A percentile compares a stretch with the other conserved stretches of the same genome.
Evolutionary conservation across 2,797 vertebrate genomes (phyloP).

Genomic region (Melanotaenia trifasciata): DNA sequence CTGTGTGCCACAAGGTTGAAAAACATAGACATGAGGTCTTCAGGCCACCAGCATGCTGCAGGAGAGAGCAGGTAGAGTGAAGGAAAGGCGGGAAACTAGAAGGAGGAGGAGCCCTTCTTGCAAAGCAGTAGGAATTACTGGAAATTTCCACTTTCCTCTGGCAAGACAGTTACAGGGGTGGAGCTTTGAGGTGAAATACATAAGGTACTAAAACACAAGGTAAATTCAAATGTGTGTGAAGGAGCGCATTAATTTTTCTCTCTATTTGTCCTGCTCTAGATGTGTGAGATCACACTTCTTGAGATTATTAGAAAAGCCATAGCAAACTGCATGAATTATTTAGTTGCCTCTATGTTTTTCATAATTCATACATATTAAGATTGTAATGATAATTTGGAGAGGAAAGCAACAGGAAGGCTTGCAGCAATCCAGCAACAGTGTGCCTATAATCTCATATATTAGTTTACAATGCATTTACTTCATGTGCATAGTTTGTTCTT

Average conservation of each 20-base stretch:
- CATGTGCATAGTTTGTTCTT: slow-evolving; percentile 15
- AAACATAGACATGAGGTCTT: slow-evolving; percentile 48
- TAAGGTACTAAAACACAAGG: slow-evolving; percentile 51
- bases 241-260: slow-evolving; percentile 6
- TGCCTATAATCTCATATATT: not conserved
- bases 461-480: slow-evolving; percentile 6
- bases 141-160: slow-evolving; percentile 86
- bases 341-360: not conserved
- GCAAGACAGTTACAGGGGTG: slow-evolving; percentile 67
- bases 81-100: slow-evolving; percentile 75
- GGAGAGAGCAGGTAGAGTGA: slow-evolving; percentile 77
- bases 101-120: slow-evolving; percentile 73
- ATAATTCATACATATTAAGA: not conserved
- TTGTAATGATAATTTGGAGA: slow-evolving; percentile 7
- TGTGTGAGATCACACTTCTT: slow-evolving; percentile 4
- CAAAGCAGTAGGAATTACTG: slow-evolving; percentile 78
- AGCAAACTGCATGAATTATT: not conserved
- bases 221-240: slow-evolving; percentile 18
- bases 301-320: not conserved
- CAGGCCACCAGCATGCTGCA: slow-evolving; percentile 42
- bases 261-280: not conserved
- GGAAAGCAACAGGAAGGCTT: slow-evolving; percentile 12
- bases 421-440: not conserved
- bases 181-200: slow-evolving; percentile 73
- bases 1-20: slow-evolving; percentile 12